These are phyloP conservation scores for Edolisoma coerulescens DNA, from an alignment of 2,113 vertebrate species.

Conservation along the genomic window DNA sequence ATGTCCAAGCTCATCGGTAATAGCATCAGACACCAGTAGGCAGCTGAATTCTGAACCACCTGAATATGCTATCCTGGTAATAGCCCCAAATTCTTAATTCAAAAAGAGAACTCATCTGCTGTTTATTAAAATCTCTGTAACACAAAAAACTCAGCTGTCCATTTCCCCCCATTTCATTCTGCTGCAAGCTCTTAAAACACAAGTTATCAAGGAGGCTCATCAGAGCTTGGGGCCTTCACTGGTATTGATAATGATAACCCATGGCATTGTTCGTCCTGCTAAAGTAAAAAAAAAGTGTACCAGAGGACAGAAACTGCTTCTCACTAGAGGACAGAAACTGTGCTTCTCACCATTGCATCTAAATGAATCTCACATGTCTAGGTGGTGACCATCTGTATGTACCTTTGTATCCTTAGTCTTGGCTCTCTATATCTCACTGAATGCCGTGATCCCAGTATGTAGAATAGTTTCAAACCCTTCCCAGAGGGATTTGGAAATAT, in stretches of 20 bases:
- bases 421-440: background rate
- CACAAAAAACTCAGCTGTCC: background rate
- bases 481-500: background rate
- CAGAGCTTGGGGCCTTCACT: background rate
- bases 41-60: background rate
- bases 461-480: background rate
- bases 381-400: background rate
- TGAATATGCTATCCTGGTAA: background rate
- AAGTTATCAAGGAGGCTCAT: background rate
- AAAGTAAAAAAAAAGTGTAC: background rate
- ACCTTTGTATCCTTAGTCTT: background rate
- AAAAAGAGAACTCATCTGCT: background rate
- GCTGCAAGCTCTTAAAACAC: background rate
- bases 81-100: background rate
- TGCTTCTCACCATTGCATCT: background rate
- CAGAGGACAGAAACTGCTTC: background rate
- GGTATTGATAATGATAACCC: background rate
- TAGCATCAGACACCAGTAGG: background rate
- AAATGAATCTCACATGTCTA: background rate
- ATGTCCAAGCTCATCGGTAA: background rate
- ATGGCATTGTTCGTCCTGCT: background rate
- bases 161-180: background rate
- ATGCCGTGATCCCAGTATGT: background rate
- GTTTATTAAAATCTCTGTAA: background rate
- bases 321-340: background rate